Conservation (phyloP, 1,140 invertebrate genomes). For the Drosophila leontia region DNA sequence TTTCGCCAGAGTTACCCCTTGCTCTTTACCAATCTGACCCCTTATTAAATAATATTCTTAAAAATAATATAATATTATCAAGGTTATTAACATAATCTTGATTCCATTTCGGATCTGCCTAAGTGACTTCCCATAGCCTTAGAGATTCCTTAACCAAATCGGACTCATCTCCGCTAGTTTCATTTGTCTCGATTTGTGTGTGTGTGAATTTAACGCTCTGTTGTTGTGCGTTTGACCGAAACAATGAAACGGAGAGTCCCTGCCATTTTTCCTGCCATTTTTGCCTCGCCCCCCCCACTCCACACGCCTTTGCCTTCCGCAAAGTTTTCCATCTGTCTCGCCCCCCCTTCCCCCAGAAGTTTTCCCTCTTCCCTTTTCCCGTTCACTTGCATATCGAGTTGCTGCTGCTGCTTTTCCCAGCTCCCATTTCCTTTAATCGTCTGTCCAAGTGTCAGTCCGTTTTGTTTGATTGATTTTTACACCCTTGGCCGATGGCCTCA, state of each 20-base stretch:
- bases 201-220: constrained; percentile 65
- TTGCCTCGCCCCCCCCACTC: neutral
- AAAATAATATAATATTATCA: neutral
- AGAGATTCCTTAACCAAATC: constrained; percentile 3
- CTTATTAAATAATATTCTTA: neutral
- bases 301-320: neutral
- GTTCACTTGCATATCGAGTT: constrained; percentile 41
- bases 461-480: constrained; percentile 52
- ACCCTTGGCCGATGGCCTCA: constrained; percentile 27
- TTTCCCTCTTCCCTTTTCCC: neutral
- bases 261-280: constrained; percentile 35
- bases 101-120: neutral
- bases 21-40: too few relatives aligned
- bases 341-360: constrained; percentile 1
- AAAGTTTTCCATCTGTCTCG: constrained; percentile 40
- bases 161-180: constrained; percentile 15
- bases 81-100: too few relatives aligned
- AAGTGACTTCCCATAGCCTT: constrained; percentile 4
- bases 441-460: constrained; percentile 49
- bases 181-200: constrained; percentile 13
- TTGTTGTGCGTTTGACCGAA: constrained; percentile 72
- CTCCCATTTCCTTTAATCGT: constrained; percentile 45
- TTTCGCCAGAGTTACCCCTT: neutral
- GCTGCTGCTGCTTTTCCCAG: neutral
- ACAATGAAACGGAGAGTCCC: constrained; percentile 60